Evolutionary conservation across 2,888 invertebrate genomes (phyloP).

Genomic region (Drosophila paracracens): DNA sequence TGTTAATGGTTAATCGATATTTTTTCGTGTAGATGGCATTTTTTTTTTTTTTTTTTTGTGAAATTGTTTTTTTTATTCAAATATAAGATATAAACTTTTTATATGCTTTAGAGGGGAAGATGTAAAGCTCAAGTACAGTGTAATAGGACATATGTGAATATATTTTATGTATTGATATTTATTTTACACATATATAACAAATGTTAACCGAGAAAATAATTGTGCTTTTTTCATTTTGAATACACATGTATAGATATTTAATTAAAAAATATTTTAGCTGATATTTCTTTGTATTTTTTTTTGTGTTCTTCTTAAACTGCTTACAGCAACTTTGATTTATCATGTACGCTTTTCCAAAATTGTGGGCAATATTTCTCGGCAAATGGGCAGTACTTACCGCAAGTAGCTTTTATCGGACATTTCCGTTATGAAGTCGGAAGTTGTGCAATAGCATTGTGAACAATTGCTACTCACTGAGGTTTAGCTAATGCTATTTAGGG

Average conservation of each 20-base stretch:
- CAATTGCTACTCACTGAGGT: conserved; percentile 20
- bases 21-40: not conserved
- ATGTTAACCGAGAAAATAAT: no score
- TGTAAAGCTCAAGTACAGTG: no score
- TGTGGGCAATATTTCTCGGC: not conserved
- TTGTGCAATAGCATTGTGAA: conserved; percentile 30
- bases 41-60: not conserved
- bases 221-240: no score
- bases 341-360: not conserved
- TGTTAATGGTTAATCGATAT: not conserved
- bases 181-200: no score
- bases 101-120: no score
- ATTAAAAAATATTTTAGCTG: no score
- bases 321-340: not conserved
- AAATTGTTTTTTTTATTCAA: not conserved
- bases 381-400: conserved; percentile 29
- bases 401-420: conserved; percentile 43
- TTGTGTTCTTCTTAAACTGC: not conserved
- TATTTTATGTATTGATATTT: no score
- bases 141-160: no score
- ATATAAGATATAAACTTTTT: not conserved
- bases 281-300: no score
- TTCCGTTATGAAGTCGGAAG: conserved; percentile 46
- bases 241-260: no score
- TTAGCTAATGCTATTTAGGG: not conserved